phyloP scores from a whole-genome alignment of 2,113 vertebrate genomes.

The Chlamydotis undulata region DNA sequence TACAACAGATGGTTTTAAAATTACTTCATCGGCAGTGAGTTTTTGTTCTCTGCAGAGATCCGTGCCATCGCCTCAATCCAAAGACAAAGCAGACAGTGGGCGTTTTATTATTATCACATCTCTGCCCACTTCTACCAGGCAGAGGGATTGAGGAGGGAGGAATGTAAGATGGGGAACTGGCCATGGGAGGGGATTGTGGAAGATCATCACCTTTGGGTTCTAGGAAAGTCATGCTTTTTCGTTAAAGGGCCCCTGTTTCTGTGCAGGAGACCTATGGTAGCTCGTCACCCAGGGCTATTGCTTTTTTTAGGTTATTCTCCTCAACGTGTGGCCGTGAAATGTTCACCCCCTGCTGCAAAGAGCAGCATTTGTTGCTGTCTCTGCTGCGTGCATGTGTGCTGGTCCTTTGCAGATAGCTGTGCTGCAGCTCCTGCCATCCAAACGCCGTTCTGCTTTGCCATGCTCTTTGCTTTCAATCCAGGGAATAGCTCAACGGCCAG shows the following conservation, averaged over 20 bases:
- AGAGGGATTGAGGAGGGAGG: background rate
- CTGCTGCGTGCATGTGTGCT: background rate
- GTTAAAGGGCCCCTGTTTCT: background rate
- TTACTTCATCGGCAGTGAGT: slow-evolving; percentile 7
- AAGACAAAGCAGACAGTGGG: slow-evolving; percentile 3
- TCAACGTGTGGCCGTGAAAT: background rate
- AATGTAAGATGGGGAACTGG: background rate
- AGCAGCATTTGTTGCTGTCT: background rate
- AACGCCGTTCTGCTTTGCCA: background rate
- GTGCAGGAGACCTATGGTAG: background rate
- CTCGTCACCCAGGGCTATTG: fast-evolving
- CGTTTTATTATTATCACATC: background rate
- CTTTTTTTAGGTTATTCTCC: background rate
- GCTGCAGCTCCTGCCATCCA: background rate
- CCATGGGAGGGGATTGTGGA: background rate
- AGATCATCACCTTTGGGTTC: background rate
- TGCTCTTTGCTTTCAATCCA: background rate
- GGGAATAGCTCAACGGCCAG: fast-evolving
- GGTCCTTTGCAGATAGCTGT: background rate
- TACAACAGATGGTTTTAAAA: slow-evolving; percentile 46
- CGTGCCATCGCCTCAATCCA: background rate
- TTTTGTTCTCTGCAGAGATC: slow-evolving; percentile 33
- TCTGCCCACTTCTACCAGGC: background rate
- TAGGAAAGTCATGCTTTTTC: background rate
- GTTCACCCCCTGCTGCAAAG: background rate